Conservation (phyloP, 2,888 invertebrate species). For the Masnerella sp. region DNA sequence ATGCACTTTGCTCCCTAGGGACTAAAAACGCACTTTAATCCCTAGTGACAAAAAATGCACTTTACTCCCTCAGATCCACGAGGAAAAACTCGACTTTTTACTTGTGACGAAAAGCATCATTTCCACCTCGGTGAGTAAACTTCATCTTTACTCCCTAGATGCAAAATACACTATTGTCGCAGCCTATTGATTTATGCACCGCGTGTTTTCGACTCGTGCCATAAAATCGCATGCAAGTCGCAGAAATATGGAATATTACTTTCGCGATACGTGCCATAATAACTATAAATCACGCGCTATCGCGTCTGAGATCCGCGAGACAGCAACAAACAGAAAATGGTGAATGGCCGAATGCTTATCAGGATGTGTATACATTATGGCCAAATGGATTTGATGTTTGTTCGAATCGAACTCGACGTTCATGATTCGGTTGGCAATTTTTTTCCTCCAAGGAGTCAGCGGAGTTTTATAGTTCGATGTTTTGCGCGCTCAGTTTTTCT, state of each 20-base stretch:
- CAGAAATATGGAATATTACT: slow-evolving; percentile 59
- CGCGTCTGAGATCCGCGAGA: slow-evolving; percentile 45
- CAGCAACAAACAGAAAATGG: slow-evolving; percentile 49
- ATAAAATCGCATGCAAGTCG: slow-evolving; percentile 50
- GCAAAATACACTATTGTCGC: too few species aligned
- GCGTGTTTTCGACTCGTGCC: slow-evolving; percentile 37
- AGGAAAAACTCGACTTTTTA: too few species aligned
- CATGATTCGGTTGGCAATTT: neutral
- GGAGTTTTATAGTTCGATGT: too few species aligned
- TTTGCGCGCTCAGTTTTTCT: neutral
- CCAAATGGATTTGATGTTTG: slow-evolving; percentile 37
- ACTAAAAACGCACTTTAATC: too few species aligned
- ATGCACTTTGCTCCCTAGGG: too few species aligned
- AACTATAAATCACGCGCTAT: slow-evolving; percentile 53
- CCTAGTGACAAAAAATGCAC: too few species aligned
- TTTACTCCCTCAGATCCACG: too few species aligned
- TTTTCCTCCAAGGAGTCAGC: too few species aligned
- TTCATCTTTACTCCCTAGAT: too few species aligned
- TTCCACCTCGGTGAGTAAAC: too few species aligned
- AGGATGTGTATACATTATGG: slow-evolving; percentile 27
- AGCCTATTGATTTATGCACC: slow-evolving; percentile 38
- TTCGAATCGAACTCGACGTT: slow-evolving; percentile 28
- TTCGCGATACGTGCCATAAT: slow-evolving; percentile 43
- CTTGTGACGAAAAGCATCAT: too few species aligned
- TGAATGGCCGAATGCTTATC: slow-evolving; percentile 45